These are phyloP conservation scores for Phymanthus crucifer DNA, from an alignment of 92 coral and sea anemone genomes.

Conservation along the genomic window DNA sequence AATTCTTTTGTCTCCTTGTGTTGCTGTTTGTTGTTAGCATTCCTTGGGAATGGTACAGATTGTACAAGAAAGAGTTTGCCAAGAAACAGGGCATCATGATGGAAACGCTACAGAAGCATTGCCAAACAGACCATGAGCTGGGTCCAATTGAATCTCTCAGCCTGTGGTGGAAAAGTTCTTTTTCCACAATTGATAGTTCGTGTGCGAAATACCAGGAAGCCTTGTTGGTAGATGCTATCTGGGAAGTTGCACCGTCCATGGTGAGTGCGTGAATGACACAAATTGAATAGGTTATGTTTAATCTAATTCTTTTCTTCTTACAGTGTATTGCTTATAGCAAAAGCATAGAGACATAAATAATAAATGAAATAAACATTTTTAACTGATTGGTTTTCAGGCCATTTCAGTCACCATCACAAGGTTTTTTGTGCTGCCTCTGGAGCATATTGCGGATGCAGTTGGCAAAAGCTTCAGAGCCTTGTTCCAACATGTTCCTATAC, in stretches of 20 bases:
- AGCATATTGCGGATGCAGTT: conserved; percentile 82
- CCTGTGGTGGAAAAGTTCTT: conserved; percentile 64
- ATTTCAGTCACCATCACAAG: conserved; percentile 81
- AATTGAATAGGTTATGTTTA: background rate
- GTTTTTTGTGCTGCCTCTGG: conserved; percentile 79
- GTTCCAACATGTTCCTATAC: conserved; percentile 81
- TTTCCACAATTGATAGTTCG: conserved; percentile 54
- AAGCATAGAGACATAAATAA: no score
- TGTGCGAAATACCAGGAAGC: conserved; percentile 89
- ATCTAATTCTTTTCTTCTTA: no score
- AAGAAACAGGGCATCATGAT: conserved; percentile 75
- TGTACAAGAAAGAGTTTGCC: conserved; percentile 86
- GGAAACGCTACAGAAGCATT: conserved; percentile 62
- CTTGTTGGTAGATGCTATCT: conserved; percentile 86
- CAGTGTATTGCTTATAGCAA: no score
- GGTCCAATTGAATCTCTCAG: conserved; percentile 56
- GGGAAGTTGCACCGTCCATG: conserved; percentile 92
- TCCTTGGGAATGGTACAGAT: conserved; percentile 95
- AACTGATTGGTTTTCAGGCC: conserved; percentile 72
- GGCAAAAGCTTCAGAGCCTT: conserved; percentile 92
- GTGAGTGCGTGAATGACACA: conserved; percentile 24
- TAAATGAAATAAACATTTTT: no score
- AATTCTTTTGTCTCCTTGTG: conserved; percentile 57
- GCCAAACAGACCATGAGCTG: conserved; percentile 70
- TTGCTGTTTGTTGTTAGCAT: conserved; percentile 70